phyloP scores from a whole-genome alignment of 1,140 invertebrate species.

The Theocolax elegans region DNA sequence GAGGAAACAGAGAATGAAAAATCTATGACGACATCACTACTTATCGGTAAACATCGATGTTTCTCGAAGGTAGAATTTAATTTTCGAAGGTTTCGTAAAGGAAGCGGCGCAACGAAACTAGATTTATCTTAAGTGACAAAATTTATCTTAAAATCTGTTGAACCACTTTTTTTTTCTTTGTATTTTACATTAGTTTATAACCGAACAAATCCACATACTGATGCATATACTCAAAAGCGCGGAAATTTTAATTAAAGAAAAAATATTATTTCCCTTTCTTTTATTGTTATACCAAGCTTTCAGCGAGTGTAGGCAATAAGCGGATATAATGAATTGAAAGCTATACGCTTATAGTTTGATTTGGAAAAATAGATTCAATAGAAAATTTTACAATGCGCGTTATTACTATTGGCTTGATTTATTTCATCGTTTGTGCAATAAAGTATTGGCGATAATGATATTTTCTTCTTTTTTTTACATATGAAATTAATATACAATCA shows the following conservation, averaged over 20 bases:
- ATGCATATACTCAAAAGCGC: no score
- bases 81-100: not conserved
- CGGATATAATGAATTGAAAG: not conserved
- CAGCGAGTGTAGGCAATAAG: not conserved
- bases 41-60: constrained; percentile 8
- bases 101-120: not conserved
- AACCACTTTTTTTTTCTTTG: no score
- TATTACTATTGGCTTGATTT: no score
- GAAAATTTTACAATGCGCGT: not conserved
- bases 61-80: not conserved
- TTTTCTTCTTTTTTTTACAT: no score
- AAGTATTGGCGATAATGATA: no score
- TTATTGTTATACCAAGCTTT: no score
- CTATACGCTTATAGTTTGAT: not conserved
- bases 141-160: no score
- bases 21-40: not conserved
- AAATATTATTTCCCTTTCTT: not conserved
- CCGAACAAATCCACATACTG: no score
- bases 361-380: not conserved
- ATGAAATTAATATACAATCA: no score
- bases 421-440: no score
- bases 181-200: no score
- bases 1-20: constrained; percentile 1
- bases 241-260: not conserved
- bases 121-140: not conserved